Evolutionary conservation across 2,888 invertebrate species (phyloP), one percentile per base, ranked within the genome.

Genomic region (Halictus quadricinctus): DNA sequence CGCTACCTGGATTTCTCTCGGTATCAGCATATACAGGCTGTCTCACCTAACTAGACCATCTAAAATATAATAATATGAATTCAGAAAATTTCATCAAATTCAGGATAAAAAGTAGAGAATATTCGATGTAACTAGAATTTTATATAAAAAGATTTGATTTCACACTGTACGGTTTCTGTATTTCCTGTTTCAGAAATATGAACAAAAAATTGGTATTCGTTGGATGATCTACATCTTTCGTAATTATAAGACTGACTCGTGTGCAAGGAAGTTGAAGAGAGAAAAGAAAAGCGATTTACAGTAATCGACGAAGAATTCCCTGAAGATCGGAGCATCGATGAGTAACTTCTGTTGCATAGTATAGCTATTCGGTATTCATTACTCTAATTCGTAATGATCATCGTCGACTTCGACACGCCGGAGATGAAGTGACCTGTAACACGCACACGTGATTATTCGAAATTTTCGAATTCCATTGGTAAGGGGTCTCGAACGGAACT

Each of bases 371-470:
- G 70, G 70, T 70, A 70, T 70, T 70, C 43, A 70, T 70, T 70
- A 70, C 70, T 43, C 70, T 70, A 70, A 70, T 70, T 70, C n/a
- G 21, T 70, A 70, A 70, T 70, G 79, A 79, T 76, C 72, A 81
- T 85, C 72, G 58, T 79, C 76, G 80, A 70, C 70, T 43, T 79
- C 79, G 80, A 70, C 70, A 70, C 70, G 48, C 21, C 60, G 50
- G 6, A 76, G 76, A 36, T 41, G 69, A 41, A 10, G 72, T 54
- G 66, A 15, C 58, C 58, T n/a, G 66, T 60, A 72, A 73, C 79
- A 79, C 79, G 81, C 79, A 69, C 18, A 29, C 29, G 48, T 76
- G 60, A 79, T 84, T 82, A 83, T 73, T 70, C 43, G 70, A 21
- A n/a, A 43, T 43, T n/a, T 43, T 43, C 43, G 43, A 43, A 70